Percentiles rank a stretch among this genome's conserved stretches.
phyloP scores from a whole-genome alignment of 1,140 invertebrate genomes.

The Stenopsyche tienmushanensis region DNA sequence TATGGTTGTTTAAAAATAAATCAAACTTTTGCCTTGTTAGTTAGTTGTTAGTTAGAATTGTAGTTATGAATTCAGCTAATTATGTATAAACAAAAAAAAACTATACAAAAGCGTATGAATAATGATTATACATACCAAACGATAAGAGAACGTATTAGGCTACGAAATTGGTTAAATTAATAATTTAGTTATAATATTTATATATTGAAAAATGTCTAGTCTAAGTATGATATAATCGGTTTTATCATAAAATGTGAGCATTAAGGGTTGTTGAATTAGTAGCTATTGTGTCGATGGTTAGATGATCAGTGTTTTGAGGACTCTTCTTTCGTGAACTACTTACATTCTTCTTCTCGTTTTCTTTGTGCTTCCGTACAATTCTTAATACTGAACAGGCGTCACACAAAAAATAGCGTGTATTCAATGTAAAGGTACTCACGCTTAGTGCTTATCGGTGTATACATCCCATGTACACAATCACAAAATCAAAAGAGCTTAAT shows the following conservation, averaged over 20 bases:
- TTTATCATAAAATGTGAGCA: constrained; percentile 11
- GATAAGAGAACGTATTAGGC: constrained; percentile 5
- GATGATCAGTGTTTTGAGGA: constrained; percentile 29
- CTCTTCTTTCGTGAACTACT: too few species aligned
- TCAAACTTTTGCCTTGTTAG: constrained; percentile 42
- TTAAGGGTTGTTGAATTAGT: constrained; percentile 26
- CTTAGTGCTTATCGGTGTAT: too few species aligned
- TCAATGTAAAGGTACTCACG: too few species aligned
- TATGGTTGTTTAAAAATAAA: constrained; percentile 42
- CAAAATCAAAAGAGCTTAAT: too few species aligned
- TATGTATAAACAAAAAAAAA: constrained; percentile 24
- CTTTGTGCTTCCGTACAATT: too few species aligned
- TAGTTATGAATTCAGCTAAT: constrained; percentile 41
- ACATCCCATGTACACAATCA: too few species aligned
- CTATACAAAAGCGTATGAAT: constrained; percentile 11
- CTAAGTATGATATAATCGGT: constrained; percentile 19
- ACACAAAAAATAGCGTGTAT: too few species aligned
- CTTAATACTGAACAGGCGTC: too few species aligned
- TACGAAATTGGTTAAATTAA: constrained; percentile 13
- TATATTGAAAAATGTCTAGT: constrained; percentile 18
- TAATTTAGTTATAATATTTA: constrained; percentile 21
- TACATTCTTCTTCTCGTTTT: too few species aligned
- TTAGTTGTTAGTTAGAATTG: constrained; percentile 39
- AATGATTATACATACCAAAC: constrained; percentile 18
- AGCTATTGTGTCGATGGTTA: constrained; percentile 34